Evolutionary conservation across 2,888 invertebrate genomes (phyloP), one percentile per base, ranked within the genome.

Genomic region (Trisateles emortualis): DNA sequence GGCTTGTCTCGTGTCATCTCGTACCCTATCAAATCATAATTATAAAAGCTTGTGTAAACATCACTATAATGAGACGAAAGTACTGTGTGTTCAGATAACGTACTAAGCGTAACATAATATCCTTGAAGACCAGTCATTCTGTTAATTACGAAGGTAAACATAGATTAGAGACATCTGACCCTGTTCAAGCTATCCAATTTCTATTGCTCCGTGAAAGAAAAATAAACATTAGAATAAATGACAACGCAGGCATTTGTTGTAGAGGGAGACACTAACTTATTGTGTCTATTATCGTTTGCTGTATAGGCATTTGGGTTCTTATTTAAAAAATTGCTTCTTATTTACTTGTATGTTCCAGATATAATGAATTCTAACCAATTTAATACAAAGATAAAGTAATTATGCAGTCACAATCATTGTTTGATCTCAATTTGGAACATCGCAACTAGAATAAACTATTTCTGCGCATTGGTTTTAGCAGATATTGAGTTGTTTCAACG

Each of bases 51-150:
- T 75, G 75, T 69, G 75, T 77, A 84, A 71, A 68, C 56, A 57
- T 38, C 42, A 38, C 44, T 52, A 72, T 76, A 68, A 76, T 56
- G 65, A 74, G 49, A 60, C 74, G 67, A 76, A 74, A 74, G 73
- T 70, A 68, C 68, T 74, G 68, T 66, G 63, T 74, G 67, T 69
- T 48, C 58, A 76, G 79, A 85, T 82, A 83, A 75, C 68, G 70
- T 70, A 74, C 70, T 78, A 78, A 76, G 60, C 66, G 90, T 82
- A 88, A 89, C 76, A 46, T 76, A 72, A 90, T 88, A 90, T 75
- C 72, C 68, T 86, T 87, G 84, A 84, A 77, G 76, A 81, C 76
- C 63, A 71, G 72, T 81, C 79, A 78, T 80, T 74, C 80, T 76
- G 77, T 77, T 87, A 86, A 85, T 87, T 86, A 79, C 72, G 59